Conservation (phyloP, 2,797 vertebrate genomes). For the Melopsittacus undulatus region DNA sequence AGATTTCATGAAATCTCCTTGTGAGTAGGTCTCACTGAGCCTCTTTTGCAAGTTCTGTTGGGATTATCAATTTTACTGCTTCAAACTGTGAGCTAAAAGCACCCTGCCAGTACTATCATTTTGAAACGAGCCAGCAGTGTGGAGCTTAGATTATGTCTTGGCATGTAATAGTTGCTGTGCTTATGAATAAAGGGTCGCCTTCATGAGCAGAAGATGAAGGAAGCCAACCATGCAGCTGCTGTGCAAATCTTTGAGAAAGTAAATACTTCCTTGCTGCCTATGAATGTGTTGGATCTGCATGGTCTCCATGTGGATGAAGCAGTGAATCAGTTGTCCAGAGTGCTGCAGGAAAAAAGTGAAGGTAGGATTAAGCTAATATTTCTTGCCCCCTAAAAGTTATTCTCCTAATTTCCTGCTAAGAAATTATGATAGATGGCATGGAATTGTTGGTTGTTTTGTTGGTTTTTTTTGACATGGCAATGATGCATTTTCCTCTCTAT, state of each 20-base stretch:
- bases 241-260: constrained; percentile 90
- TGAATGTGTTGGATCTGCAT: constrained; percentile 95
- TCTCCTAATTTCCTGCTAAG: background rate
- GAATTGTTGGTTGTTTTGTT: background rate
- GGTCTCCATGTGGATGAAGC: constrained; percentile 96
- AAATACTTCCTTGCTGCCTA: constrained; percentile 90
- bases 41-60: background rate
- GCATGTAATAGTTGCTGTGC: constrained; percentile 15
- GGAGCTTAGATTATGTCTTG: background rate
- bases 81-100: constrained; percentile 19
- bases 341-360: constrained; percentile 86
- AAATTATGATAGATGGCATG: background rate
- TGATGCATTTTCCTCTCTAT: background rate
- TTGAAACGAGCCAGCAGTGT: background rate
- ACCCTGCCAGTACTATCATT: background rate
- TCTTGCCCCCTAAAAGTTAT: background rate
- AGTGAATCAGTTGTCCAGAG: constrained; percentile 82
- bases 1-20: background rate
- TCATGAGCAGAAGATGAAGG: constrained; percentile 91
- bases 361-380: constrained; percentile 75
- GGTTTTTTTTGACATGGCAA: background rate
- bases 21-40: background rate
- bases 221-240: constrained; percentile 92
- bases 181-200: constrained; percentile 84
- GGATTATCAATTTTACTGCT: background rate